These are phyloP conservation scores for Epirrhoe tristata DNA, from an alignment of 2,888 invertebrate genomes.

Conservation along the genomic window DNA sequence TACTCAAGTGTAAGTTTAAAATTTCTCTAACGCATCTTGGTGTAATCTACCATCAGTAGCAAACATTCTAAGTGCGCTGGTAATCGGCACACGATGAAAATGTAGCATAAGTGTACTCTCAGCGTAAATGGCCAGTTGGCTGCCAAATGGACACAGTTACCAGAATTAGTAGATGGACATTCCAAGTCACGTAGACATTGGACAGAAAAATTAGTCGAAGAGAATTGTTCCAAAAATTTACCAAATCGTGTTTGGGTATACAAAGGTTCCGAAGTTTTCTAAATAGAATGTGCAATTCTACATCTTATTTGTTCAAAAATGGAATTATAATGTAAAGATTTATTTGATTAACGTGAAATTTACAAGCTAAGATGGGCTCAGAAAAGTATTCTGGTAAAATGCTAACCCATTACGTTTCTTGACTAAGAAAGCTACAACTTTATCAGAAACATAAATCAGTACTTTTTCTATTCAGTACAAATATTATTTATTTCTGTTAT, in stretches of 20 bases:
- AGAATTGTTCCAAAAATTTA: constrained; percentile 23
- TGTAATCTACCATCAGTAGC: neutral
- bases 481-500: too few species aligned
- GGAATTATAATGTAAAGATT: too few species aligned
- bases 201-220: constrained; percentile 31
- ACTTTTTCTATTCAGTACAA: too few species aligned
- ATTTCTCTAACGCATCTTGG: too few species aligned
- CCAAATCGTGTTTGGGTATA: neutral
- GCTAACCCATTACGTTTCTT: too few species aligned
- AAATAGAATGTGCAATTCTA: neutral
- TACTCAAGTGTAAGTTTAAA: too few species aligned
- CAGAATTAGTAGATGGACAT: constrained; percentile 45
- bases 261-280: neutral
- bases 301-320: neutral
- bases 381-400: too few species aligned
- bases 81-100: constrained; percentile 4
- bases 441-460: too few species aligned
- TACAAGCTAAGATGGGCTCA: too few species aligned
- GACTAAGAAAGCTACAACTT: too few species aligned
- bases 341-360: too few species aligned
- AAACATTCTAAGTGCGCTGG: neutral
- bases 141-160: constrained; percentile 60
- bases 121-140: constrained; percentile 50
- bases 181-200: constrained; percentile 39
- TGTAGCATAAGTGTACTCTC: constrained; percentile 50